phyloP scores from a whole-genome alignment of 2,113 vertebrate species.

The Puntigrus tetrazona region DNA sequence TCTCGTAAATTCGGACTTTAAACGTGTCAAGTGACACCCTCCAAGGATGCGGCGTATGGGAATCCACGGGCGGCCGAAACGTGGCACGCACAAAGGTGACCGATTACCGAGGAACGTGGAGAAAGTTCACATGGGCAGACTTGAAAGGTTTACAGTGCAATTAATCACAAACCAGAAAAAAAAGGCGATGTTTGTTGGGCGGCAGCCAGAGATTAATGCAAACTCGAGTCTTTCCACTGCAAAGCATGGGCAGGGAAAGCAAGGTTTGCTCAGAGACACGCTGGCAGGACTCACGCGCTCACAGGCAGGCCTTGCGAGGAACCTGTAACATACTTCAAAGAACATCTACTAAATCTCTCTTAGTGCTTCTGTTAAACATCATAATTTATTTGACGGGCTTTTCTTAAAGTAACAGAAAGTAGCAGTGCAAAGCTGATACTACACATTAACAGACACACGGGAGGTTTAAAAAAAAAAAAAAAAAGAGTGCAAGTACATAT shows the following conservation, averaged over 20 bases:
- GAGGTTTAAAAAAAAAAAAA: too few species aligned
- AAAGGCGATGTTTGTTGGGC: conserved; percentile 28
- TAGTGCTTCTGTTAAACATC: conserved; percentile 11
- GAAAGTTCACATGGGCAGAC: conserved; percentile 17
- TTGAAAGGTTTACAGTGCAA: conserved; percentile 52
- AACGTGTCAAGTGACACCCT: not conserved
- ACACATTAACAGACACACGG: not conserved
- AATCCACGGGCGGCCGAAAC: not conserved
- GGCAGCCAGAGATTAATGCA: conserved; percentile 56
- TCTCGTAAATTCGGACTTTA: not conserved
- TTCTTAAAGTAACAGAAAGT: not conserved
- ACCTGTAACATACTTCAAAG: conserved; percentile 30
- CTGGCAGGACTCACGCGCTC: conserved; percentile 39
- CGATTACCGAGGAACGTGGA: conserved; percentile 13
- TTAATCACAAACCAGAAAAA: conserved; percentile 33
- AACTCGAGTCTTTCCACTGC: conserved; percentile 20
- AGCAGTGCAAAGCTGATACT: conserved; percentile 6
- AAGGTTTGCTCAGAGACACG: conserved; percentile 49
- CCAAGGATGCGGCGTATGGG: not conserved
- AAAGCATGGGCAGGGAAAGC: conserved; percentile 21
- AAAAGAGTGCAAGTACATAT: not conserved
- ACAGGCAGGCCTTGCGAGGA: conserved; percentile 71
- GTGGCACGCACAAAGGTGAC: not conserved
- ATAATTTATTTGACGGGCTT: not conserved
- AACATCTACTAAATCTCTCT: not conserved